phyloP scores from a whole-genome alignment of 2,113 vertebrate genomes.

The Lepisosteus oculatus region DNA sequence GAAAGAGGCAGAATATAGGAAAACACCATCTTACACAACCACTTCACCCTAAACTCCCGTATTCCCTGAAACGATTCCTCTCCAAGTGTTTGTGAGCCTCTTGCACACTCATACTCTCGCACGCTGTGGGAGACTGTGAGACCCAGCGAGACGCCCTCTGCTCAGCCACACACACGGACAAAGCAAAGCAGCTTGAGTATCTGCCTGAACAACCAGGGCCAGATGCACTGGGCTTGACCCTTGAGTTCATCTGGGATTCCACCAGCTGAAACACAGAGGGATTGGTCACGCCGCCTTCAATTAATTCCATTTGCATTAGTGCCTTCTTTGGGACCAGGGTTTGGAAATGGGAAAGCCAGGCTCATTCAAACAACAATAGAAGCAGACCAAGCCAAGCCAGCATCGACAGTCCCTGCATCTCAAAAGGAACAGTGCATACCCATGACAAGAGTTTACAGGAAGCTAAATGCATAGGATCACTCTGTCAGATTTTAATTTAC shows the following conservation, averaged over 20 bases:
- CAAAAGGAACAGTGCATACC: background rate
- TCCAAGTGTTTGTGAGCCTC: background rate
- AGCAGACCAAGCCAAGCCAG: background rate
- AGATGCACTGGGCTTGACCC: slow-evolving; percentile 56
- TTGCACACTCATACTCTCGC: slow-evolving; percentile 16
- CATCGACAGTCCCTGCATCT: background rate
- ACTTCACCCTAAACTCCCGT: too few relatives aligned
- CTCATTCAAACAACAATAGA: slow-evolving; percentile 50
- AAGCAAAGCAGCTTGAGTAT: slow-evolving; percentile 56
- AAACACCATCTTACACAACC: too few relatives aligned
- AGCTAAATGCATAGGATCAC: too few relatives aligned
- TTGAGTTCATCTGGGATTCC: slow-evolving; percentile 27
- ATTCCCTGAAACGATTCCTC: too few relatives aligned
- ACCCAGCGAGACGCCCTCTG: slow-evolving; percentile 36
- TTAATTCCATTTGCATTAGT: slow-evolving; percentile 72
- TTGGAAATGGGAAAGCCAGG: slow-evolving; percentile 34
- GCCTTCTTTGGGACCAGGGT: slow-evolving; percentile 58
- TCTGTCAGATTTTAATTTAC: background rate
- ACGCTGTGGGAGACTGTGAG: slow-evolving; percentile 29
- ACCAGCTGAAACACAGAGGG: slow-evolving; percentile 61
- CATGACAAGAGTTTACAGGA: too few relatives aligned
- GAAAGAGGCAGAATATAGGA: too few relatives aligned
- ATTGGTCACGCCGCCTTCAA: slow-evolving; percentile 62
- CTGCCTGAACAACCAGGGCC: slow-evolving; percentile 46
- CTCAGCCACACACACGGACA: slow-evolving; percentile 35